phyloP scores from a whole-genome alignment of 2,888 invertebrate genomes.

The Dione juno region DNA sequence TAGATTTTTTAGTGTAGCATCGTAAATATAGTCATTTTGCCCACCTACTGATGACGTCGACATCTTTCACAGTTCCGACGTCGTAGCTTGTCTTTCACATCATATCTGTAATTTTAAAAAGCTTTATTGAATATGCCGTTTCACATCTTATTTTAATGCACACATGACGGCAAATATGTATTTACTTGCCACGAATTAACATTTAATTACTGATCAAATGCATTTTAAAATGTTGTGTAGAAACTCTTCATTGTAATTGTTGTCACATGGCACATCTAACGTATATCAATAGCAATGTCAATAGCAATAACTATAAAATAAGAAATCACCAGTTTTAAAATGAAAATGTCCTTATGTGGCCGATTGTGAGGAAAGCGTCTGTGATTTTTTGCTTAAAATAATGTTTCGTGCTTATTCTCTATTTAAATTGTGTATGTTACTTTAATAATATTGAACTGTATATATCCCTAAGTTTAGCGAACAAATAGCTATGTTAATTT shows the following conservation, averaged over 20 bases:
- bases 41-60: constrained; percentile 72
- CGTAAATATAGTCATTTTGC: constrained; percentile 72
- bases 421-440: constrained; percentile 68
- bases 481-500: constrained; percentile 65
- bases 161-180: constrained; percentile 4
- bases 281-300: constrained; percentile 22
- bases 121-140: not conserved
- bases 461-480: constrained; percentile 69
- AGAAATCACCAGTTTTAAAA: constrained; percentile 33
- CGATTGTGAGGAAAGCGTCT: constrained; percentile 77
- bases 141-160: not conserved
- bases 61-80: constrained; percentile 51
- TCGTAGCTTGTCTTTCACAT: constrained; percentile 24
- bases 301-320: constrained; percentile 24
- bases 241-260: not conserved
- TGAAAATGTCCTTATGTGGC: constrained; percentile 54
- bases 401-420: constrained; percentile 78
- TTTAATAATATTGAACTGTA: constrained; percentile 68
- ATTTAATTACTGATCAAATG: not conserved
- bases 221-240: too few relatives aligned
- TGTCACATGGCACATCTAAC: not conserved
- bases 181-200: not conserved
- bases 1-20: constrained; percentile 55
- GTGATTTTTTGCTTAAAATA: constrained; percentile 79
- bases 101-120: not conserved